Base-by-base conservation (phyloP, 2,888 invertebrate species). In the Sipha maydis region DNA sequence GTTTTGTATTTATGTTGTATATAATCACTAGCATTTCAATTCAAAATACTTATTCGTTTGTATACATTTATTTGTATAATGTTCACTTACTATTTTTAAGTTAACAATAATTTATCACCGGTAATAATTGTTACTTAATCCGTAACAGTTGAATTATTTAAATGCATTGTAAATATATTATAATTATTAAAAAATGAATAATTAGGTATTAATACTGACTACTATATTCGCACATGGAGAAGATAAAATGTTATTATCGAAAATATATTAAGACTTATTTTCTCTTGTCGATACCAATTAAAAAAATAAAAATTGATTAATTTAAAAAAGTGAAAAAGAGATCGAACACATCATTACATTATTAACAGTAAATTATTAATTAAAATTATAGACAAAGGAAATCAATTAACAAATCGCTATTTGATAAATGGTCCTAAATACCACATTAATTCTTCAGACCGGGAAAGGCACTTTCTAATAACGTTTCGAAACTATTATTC, bases 401-500 rank as follows among this genome's bases (percentile, higher is more conserved):
- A 31, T 48, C 82, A 2, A 31, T 41, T 69, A 77, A 85, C 76
- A 77, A 85, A 85, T 77, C 69, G 48, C 67, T 69, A 25, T 31
- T 85, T 85, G 67, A 77, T 85, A 85, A 85, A 85, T 85, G 85
- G 31, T 77, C 77, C 31, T 31, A 69, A 69, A 85, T 85, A 77
- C 34, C 67, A 19, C 77, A 85, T 85, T 85, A 67, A 85, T 85
- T 48, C 71, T 83, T 85, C 14, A 41, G 41, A 77, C 76, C 48
- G 9, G 69, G 48, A 69, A 67, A 67, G 77, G 85, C 67, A 77
- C 48, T 85, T 85, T 85, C 77, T 77, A 85, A 85, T 85, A 85
- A 69, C 84, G 76, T 85, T 85, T 41, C 67, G 76, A 31, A 77
- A 77, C 77, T 77, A 77, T 77, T 77, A 69, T 34, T 85, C 48